Conservation (phyloP, 2,888 invertebrate species). For the Baccha elongata region DNA sequence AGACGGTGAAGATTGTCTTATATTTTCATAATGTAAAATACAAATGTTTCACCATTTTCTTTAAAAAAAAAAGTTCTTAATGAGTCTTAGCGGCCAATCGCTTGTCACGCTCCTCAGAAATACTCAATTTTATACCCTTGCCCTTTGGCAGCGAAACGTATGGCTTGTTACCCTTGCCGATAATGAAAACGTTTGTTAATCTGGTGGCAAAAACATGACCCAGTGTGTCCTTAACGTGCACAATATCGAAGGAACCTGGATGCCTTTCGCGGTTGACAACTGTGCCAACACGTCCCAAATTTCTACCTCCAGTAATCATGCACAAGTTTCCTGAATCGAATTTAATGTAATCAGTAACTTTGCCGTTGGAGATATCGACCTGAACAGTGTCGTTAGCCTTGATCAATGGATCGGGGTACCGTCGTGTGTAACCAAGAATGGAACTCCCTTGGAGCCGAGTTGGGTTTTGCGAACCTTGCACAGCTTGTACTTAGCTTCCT, state of each 20-base stretch:
- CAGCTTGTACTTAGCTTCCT: slow-evolving; percentile 99
- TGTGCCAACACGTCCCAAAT: slow-evolving; percentile 99
- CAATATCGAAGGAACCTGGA: slow-evolving; percentile 99
- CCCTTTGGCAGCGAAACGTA: slow-evolving; percentile 98
- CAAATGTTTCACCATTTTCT: slow-evolving; percentile 63
- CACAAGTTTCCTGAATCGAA: slow-evolving; percentile 96
- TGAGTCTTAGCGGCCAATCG: slow-evolving; percentile 94
- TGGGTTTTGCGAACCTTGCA: slow-evolving; percentile 96
- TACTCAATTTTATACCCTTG: slow-evolving; percentile 97
- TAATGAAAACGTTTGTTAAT: slow-evolving; percentile 98
- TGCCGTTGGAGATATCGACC: too few species aligned
- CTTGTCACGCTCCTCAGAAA: slow-evolving; percentile 99
- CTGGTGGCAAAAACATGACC: slow-evolving; percentile 99
- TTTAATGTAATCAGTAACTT: too few species aligned
- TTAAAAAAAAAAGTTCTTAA: slow-evolving; percentile 78
- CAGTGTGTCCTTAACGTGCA: slow-evolving; percentile 97
- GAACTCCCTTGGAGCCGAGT: slow-evolving; percentile 97
- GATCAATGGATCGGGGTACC: too few species aligned
- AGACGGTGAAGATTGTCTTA: too few species aligned
- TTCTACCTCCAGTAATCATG: slow-evolving; percentile 99
- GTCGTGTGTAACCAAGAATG: slow-evolving; percentile 97
- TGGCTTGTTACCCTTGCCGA: slow-evolving; percentile 98
- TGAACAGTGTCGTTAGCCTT: too few species aligned
- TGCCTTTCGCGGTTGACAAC: slow-evolving; percentile 98
- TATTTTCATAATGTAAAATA: slow-evolving; percentile 69